phyloP scores from a whole-genome alignment of 2,888 invertebrate species.

The Caenorhabditis imperialis region DNA sequence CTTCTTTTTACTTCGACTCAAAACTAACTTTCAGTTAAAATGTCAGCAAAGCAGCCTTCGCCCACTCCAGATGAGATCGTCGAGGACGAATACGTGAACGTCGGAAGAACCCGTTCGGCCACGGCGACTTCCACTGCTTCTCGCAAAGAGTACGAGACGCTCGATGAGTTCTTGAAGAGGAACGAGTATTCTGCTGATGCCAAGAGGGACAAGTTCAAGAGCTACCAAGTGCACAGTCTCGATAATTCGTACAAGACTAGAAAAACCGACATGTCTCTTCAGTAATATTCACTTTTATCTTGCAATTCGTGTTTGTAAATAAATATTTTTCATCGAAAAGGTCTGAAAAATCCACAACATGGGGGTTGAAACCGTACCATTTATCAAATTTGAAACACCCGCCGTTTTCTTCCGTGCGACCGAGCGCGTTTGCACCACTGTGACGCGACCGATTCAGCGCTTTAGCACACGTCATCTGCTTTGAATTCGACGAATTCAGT shows the following conservation, averaged over 20 bases:
- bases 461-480: slow-evolving; percentile 34
- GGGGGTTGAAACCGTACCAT: not conserved
- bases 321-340: not conserved
- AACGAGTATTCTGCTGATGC: slow-evolving; percentile 37
- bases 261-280: slow-evolving; percentile 38
- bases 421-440: slow-evolving; percentile 21
- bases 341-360: not conserved
- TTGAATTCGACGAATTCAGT: slow-evolving; percentile 12
- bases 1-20: not conserved
- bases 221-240: slow-evolving; percentile 42
- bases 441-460: not conserved
- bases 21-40: no score
- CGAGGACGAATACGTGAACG: slow-evolving; percentile 42
- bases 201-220: slow-evolving; percentile 37
- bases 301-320: slow-evolving; percentile 7
- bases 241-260: slow-evolving; percentile 39
- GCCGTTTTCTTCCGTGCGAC: slow-evolving; percentile 1
- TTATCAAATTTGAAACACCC: slow-evolving; percentile 27
- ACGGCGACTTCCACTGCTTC: slow-evolving; percentile 40
- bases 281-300: not conserved
- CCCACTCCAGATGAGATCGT: slow-evolving; percentile 32
- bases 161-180: slow-evolving; percentile 49
- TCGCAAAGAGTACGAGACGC: slow-evolving; percentile 36
- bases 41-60: no score
- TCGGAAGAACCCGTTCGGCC: slow-evolving; percentile 34